A percentile compares a stretch with the other conserved stretches of the same genome.
Conservation (phyloP, 2,888 invertebrate species). For the Euproctis similis region DNA sequence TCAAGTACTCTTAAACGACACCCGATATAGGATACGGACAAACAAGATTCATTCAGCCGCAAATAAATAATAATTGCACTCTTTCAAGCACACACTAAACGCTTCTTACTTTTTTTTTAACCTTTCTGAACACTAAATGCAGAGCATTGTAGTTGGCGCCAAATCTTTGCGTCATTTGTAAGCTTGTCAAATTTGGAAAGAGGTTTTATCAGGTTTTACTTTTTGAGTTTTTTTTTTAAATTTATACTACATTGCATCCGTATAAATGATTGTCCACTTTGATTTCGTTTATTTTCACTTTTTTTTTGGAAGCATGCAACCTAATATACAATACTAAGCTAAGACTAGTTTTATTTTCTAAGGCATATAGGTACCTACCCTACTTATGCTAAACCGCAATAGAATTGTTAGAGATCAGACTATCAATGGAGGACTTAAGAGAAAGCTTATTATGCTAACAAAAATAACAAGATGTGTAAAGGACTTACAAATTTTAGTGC, state of each 20-base stretch:
- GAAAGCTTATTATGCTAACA: too few relatives aligned
- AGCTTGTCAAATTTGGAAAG: constrained; percentile 12
- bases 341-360: too few relatives aligned
- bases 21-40: constrained; percentile 17
- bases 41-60: constrained; percentile 13
- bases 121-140: constrained; percentile 12
- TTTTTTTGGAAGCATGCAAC: constrained; percentile 4
- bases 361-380: too few relatives aligned
- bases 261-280: constrained; percentile 8
- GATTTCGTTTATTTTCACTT: constrained; percentile 20
- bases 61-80: constrained; percentile 23
- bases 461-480: too few relatives aligned
- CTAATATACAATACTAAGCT: too few relatives aligned
- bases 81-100: constrained; percentile 15
- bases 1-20: constrained; percentile 20
- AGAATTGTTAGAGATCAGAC: too few relatives aligned
- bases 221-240: constrained; percentile 12
- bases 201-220: too few relatives aligned
- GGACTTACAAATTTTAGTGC: too few relatives aligned
- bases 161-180: constrained; percentile 22
- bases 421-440: too few relatives aligned
- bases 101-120: neutral
- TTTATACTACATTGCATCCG: constrained; percentile 22
- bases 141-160: constrained; percentile 24
- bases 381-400: too few relatives aligned